Evolutionary conservation across 2,113 vertebrate genomes (phyloP), one percentile per base, ranked within the genome.

Genomic region (Pandion haliaetus): DNA sequence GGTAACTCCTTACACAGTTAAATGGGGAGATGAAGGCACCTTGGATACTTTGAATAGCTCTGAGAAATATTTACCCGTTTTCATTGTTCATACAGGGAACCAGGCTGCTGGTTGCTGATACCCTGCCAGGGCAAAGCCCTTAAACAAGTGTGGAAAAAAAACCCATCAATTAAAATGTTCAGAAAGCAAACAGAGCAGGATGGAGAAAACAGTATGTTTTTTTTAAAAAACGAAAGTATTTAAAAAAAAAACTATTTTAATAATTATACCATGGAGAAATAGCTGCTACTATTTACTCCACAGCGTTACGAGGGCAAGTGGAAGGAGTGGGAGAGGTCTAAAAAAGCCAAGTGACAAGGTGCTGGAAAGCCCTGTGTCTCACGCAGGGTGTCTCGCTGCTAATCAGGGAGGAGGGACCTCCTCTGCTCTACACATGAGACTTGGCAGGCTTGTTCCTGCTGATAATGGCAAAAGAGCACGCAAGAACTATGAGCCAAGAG

Each of bases 401-500:
- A 8, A 63, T 14, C 5, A 2, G 18, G 5, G n/a, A 9, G 15
- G 7, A 21, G 36, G 49, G 14, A 36, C 28, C 14, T 73, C 26
- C 24, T 71, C 32, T 63, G 23, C 50, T n/a, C 45, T 44, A 10
- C 18, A 21, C 9, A 0, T 10, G 32, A 20, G 32, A 34, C 6
- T 25, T 31, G 29, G 21, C 67, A 86, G 55, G 50, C 71, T 52
- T 34, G 8, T 7, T 88, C 34, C n/a, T 78, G 50, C 52, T 82
- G 50, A 12, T 13, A 29, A 7, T 12, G 38, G 50, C 54, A 34
- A n/a, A 77, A 69, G 15, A 82, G 24, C 0, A 0, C 17, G 47
- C 63, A 90, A 70, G 25, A 50, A 7, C 17, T 23, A 3, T 13
- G 34, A 82, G 28, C 40, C 59, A 67, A 55, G 44, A 71, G 9